Evolutionary conservation across 2,797 vertebrate species (phyloP).

Genomic region (Sebastes matsubarae): DNA sequence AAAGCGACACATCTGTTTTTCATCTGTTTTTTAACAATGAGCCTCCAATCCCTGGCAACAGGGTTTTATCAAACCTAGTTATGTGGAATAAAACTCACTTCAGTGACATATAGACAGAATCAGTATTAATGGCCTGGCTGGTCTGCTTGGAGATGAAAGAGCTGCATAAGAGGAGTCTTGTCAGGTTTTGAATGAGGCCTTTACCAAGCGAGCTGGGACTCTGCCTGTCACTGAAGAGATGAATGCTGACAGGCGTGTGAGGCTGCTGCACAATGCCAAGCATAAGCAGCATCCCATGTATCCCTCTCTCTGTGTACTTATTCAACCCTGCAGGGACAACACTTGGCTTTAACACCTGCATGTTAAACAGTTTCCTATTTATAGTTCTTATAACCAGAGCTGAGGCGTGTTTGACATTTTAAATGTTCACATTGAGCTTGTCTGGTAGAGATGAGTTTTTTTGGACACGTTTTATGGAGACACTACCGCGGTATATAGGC

Average conservation of each 20-base stretch:
- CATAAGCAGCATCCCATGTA: conserved; percentile 32
- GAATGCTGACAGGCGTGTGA: conserved; percentile 62
- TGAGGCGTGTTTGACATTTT: conserved; percentile 32
- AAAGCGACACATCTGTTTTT: not conserved
- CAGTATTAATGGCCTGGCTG: conserved; percentile 8
- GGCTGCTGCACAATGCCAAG: conserved; percentile 42
- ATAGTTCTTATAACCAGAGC: conserved; percentile 25
- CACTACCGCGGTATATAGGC: not conserved
- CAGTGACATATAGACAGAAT: conserved; percentile 14
- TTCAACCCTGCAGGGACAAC: conserved; percentile 34
- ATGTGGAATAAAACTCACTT: conserved; percentile 15
- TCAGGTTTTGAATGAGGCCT: conserved; percentile 53
- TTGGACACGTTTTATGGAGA: conserved; percentile 38
- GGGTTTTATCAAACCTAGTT: not conserved
- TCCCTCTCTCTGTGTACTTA: conserved; percentile 24
- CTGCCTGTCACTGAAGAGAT: conserved; percentile 45
- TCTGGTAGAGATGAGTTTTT: conserved; percentile 26
- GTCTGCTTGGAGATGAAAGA: conserved; percentile 48
- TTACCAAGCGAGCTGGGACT: conserved; percentile 18
- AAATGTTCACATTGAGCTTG: conserved; percentile 32
- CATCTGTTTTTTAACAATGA: not conserved
- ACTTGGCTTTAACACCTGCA: conserved; percentile 40
- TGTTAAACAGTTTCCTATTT: conserved; percentile 38
- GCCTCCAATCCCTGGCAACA: not conserved
- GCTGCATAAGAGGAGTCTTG: conserved; percentile 39